A percentile compares a stretch with the other conserved stretches of the same genome.
These are phyloP conservation scores for Salvelinus alpinus DNA, from an alignment of 2,113 vertebrate genomes.

Conservation along the genomic window DNA sequence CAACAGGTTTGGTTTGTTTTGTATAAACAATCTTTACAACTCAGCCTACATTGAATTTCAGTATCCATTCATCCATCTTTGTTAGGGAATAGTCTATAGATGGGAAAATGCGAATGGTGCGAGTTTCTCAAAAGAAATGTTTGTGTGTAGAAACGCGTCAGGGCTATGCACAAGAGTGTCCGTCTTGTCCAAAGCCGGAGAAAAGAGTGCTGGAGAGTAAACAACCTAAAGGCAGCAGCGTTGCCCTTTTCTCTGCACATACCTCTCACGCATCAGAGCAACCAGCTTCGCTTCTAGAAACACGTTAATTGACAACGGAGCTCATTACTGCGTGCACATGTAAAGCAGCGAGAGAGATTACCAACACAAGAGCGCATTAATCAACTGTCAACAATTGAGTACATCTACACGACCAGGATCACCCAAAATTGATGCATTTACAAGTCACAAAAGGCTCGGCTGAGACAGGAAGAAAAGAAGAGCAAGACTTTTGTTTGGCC, in stretches of 20 bases:
- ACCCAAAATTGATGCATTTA: slow-evolving; percentile 95
- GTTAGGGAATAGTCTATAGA: background rate
- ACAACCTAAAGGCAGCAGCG: slow-evolving; percentile 81
- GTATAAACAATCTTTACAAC: background rate
- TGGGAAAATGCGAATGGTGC: slow-evolving; percentile 19
- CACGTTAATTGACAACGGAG: slow-evolving; percentile 96
- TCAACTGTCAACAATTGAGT: slow-evolving; percentile 96
- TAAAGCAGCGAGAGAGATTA: slow-evolving; percentile 85
- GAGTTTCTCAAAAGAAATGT: slow-evolving; percentile 41
- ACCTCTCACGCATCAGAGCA: slow-evolving; percentile 92
- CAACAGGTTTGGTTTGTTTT: background rate
- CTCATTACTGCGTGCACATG: slow-evolving; percentile 93
- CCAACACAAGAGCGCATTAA: slow-evolving; percentile 92
- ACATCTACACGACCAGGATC: slow-evolving; percentile 90
- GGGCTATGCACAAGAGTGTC: slow-evolving; percentile 27
- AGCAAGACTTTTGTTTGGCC: slow-evolving; percentile 97
- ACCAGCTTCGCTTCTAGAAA: slow-evolving; percentile 90
- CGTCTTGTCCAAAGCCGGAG: slow-evolving; percentile 31
- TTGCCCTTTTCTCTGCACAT: slow-evolving; percentile 95
- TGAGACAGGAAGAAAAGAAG: slow-evolving; percentile 95
- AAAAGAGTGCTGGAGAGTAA: slow-evolving; percentile 65
- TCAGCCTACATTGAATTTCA: background rate
- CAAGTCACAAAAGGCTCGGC: slow-evolving; percentile 92
- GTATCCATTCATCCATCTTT: background rate
- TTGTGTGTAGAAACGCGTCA: slow-evolving; percentile 30